Percentiles rank a stretch among this genome's conserved stretches.
Conservation (phyloP, 2,888 invertebrate species). For the Spilosoma lubricipeda region DNA sequence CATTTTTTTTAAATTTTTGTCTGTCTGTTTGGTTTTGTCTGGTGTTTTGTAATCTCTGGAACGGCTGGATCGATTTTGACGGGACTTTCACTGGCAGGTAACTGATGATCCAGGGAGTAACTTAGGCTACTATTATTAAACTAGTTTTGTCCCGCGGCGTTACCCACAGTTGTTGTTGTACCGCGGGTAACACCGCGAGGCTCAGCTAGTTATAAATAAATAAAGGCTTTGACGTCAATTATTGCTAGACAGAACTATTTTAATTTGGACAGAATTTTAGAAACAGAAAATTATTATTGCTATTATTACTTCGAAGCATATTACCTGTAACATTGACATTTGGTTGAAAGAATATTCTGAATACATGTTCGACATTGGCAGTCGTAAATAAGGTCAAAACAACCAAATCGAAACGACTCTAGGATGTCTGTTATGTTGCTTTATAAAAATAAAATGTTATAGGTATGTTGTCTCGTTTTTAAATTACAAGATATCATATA, state of each 20-base stretch:
- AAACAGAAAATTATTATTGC: not conserved
- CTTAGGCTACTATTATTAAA: no score
- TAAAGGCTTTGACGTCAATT: not conserved
- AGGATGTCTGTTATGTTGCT: not conserved
- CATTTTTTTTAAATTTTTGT: no score
- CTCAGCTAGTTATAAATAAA: not conserved
- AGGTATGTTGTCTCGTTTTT: not conserved
- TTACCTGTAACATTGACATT: not conserved
- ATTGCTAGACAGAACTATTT: not conserved
- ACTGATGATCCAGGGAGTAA: no score
- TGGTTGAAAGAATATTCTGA: not conserved
- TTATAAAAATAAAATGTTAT: not conserved
- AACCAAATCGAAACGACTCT: conserved; percentile 3
- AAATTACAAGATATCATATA: not conserved
- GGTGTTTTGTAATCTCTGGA: no score
- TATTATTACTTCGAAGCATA: not conserved
- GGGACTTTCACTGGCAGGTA: no score
- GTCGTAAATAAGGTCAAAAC: conserved; percentile 19
- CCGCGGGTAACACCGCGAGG: no score
- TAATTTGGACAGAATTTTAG: not conserved
- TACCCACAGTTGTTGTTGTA: no score
- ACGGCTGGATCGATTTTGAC: no score
- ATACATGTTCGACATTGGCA: conserved; percentile 14
- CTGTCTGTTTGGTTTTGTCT: no score
- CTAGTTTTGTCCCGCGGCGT: no score